These are phyloP conservation scores for Formica exsecta DNA, from an alignment of 1,140 invertebrate species.

Conservation along the genomic window DNA sequence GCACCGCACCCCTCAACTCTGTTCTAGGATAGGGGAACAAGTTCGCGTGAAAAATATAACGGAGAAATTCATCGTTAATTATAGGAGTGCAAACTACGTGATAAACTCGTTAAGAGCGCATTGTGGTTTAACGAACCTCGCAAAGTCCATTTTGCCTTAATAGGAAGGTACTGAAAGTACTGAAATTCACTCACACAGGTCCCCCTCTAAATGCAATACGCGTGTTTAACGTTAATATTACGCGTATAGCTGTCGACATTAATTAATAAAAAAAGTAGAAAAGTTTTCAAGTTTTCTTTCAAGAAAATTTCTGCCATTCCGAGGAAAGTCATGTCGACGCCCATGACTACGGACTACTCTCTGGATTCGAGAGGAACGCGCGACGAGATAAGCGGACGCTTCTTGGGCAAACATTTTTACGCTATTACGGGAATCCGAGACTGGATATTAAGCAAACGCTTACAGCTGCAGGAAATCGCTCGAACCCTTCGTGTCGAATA, in stretches of 20 bases:
- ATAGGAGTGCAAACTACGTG: not conserved
- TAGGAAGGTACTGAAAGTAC: not conserved
- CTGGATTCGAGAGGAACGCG: constrained; percentile 17
- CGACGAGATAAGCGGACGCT: constrained; percentile 55
- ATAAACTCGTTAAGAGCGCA: constrained; percentile 13
- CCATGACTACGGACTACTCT: constrained; percentile 14
- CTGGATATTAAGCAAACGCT: constrained; percentile 82
- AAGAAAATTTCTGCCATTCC: not conserved
- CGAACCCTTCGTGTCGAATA: constrained; percentile 40
- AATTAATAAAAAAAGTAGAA: not conserved
- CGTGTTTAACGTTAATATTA: not conserved
- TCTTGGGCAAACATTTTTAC: constrained; percentile 84
- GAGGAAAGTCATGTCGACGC: constrained; percentile 25
- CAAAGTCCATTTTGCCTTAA: not conserved
- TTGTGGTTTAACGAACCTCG: not conserved
- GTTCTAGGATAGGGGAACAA: not conserved
- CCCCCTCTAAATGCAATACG: not conserved
- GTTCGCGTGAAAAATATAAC: not conserved
- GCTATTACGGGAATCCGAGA: constrained; percentile 82
- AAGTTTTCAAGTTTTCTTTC: not conserved
- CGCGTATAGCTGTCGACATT: not conserved
- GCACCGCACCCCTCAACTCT: not conserved
- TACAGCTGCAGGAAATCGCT: constrained; percentile 73
- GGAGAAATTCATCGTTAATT: not conserved
- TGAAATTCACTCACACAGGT: not conserved